Base-by-base conservation (phyloP, 1,140 invertebrate genomes). In the Drosophila lowei region DNA sequence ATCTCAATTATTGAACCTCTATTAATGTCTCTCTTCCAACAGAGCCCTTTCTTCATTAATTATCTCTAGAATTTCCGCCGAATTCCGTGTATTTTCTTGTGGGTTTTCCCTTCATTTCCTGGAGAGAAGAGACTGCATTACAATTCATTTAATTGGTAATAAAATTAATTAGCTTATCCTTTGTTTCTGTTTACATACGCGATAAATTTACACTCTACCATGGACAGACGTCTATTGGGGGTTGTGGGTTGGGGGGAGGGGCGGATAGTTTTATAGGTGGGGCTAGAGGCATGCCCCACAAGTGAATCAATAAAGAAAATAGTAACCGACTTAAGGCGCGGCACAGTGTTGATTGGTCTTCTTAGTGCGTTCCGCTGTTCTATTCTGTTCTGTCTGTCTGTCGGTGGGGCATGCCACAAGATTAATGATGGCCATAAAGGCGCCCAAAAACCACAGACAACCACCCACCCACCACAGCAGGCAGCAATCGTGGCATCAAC, bases 251-350 rank as follows among this genome's bases (percentile, higher is more conserved):
- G 23, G 3, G 5, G 23, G 23, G 23, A 23, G 23, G 23, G 34
- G 34, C 6, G 28, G 6, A 6, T 44, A 50, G 46, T 48, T n/a
- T 58, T 42, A 46, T 1, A 18, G 50, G 16, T 30, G 21, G 2
- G 9, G 25, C 28, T 6, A 30, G 15, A n/a, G 48, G 34, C 30
- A 11, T 44, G 23, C 53, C 15, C 49, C 34, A 48, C 60, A 53
- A 70, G 66, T 53, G 57, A 85, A 85, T 84, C 79, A 80, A 84
- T 84, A 85, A 48, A 41, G 44, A 49, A 68, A 49, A 65, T 58
- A 56, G 46, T 23, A 56, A 49, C 21, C 52, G 13, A 56, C 53
- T 48, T 13, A 46, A 63, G 76, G 80, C 72, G 79, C 59, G 79
- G 70, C 57, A 25, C 48, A 38, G 34, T 25, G 72, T 71, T 79